These are phyloP conservation scores for Drosophila ficusphila DNA, from an alignment of 1,140 invertebrate genomes.

Conservation along the genomic window DNA sequence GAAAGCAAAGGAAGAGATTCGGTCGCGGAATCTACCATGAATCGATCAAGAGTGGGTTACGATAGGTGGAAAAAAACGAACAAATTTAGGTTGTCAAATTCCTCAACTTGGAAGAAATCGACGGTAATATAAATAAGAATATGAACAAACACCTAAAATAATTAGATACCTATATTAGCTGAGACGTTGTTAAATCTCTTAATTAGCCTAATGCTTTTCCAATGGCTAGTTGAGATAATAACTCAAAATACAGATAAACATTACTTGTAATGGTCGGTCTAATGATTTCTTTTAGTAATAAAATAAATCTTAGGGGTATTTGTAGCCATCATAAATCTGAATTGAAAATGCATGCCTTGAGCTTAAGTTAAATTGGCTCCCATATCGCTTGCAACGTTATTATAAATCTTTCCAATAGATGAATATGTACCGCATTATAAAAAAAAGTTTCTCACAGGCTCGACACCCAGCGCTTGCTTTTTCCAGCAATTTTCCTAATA, in stretches of 20 bases:
- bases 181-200: no score
- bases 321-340: background rate
- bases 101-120: no score
- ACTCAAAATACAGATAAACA: no score
- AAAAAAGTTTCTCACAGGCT: constrained; percentile 30
- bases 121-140: no score
- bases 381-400: constrained; percentile 8
- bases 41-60: constrained; percentile 2
- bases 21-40: constrained; percentile 14
- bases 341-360: background rate
- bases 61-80: constrained; percentile 4
- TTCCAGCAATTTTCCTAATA: constrained; percentile 43
- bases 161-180: no score
- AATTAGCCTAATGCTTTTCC: no score
- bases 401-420: constrained; percentile 21
- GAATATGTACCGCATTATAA: constrained; percentile 27
- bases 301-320: background rate
- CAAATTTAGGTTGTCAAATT: background rate
- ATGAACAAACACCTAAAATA: no score
- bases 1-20: constrained; percentile 47
- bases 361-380: background rate
- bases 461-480: constrained; percentile 18
- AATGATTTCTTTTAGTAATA: background rate
- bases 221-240: no score
- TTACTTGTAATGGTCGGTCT: no score